phyloP scores from a whole-genome alignment of 2,113 vertebrate genomes.

The Triplophysa tibetana region DNA sequence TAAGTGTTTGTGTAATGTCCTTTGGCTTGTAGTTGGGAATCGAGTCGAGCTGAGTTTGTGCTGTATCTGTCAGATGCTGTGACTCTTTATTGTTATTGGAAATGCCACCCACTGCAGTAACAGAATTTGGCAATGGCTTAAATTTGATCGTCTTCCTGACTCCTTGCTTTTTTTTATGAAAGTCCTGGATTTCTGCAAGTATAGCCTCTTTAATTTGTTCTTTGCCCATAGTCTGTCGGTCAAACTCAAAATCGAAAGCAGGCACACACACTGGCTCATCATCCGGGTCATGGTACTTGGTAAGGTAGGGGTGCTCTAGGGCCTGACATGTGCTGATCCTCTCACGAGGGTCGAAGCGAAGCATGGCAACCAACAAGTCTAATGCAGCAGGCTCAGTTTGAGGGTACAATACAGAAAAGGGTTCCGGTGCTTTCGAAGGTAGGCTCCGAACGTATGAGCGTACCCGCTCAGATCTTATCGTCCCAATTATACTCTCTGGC shows the following conservation, averaged over 20 bases:
- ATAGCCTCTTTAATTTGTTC: constrained; percentile 94
- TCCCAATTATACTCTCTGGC: constrained; percentile 77
- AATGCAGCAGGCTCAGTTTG: constrained; percentile 80
- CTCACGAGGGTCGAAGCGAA: constrained; percentile 84
- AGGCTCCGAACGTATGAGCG: constrained; percentile 87
- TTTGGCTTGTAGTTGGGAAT: constrained; percentile 51
- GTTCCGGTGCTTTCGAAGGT: constrained; percentile 79
- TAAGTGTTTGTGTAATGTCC: constrained; percentile 52
- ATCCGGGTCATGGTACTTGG: constrained; percentile 89
- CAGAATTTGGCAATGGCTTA: constrained; percentile 71
- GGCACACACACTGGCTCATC: constrained; percentile 93
- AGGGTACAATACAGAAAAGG: constrained; percentile 80
- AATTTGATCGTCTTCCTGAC: constrained; percentile 84
- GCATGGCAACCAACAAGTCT: constrained; percentile 79
- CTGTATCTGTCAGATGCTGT: constrained; percentile 14
- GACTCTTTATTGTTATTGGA: neutral
- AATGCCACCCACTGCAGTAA: neutral
- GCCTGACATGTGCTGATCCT: constrained; percentile 83
- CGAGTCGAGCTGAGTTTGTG: constrained; percentile 57
- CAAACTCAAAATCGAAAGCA: constrained; percentile 92
- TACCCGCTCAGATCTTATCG: constrained; percentile 88
- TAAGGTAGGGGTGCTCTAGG: constrained; percentile 82
- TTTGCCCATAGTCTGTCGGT: constrained; percentile 74
- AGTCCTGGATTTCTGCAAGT: constrained; percentile 87
- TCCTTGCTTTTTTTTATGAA: constrained; percentile 81